Evolutionary conservation across 2,888 invertebrate genomes (phyloP).

Genomic region (Melipona beecheii): DNA sequence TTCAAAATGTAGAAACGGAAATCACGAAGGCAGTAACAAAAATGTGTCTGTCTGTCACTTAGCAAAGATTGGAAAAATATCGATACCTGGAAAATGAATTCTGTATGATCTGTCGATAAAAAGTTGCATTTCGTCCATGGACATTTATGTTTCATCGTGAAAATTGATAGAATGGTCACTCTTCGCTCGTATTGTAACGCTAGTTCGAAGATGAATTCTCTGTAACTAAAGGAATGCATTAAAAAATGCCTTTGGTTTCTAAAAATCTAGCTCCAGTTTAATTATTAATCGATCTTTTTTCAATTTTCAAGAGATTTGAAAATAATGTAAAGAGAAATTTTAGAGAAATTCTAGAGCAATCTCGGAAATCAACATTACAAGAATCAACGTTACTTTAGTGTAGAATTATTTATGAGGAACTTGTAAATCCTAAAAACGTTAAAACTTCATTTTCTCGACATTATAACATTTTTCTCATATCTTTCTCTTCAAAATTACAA

Average conservation of each 20-base stretch:
- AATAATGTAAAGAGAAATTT: too few relatives aligned
- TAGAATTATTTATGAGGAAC: too few relatives aligned
- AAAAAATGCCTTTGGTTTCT: not conserved
- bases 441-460: too few relatives aligned
- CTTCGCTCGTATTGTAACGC: not conserved
- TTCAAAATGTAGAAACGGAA: not conserved
- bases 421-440: too few relatives aligned
- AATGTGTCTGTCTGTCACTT: not conserved
- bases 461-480: too few relatives aligned
- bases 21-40: not conserved
- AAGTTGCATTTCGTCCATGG: not conserved
- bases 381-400: too few relatives aligned
- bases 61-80: slow-evolving; percentile 13
- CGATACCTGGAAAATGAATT: slow-evolving; percentile 22
- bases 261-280: not conserved
- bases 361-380: too few relatives aligned
- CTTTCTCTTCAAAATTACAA: too few relatives aligned
- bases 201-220: not conserved
- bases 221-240: too few relatives aligned
- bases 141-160: not conserved
- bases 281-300: too few relatives aligned
- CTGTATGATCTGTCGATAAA: slow-evolving; percentile 4
- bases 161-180: not conserved
- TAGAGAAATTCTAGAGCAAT: too few relatives aligned
- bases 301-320: too few relatives aligned